Evolutionary conservation across 1,140 invertebrate species (phyloP), one percentile per base, ranked within the genome.

Genomic region (Argopecten irradians): DNA sequence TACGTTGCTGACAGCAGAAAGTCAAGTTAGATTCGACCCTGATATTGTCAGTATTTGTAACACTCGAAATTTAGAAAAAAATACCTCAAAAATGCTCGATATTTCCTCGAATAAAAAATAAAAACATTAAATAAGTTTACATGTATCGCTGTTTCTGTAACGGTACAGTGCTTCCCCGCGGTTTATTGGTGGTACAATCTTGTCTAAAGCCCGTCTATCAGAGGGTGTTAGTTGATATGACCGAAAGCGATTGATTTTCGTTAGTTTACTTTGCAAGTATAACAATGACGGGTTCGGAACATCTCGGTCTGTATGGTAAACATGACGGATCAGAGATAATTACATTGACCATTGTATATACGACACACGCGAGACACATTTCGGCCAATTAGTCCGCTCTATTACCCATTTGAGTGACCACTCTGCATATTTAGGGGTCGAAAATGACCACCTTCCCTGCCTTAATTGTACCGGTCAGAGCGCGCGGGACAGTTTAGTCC

Each of bases 381-480:
- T 11, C n/a, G 55, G 11, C 55, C 55, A 71, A 71, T 71, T 71
- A 71, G 16, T 16, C 28, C 55, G 55, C 5, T 71, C 55, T 8
- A 71, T 28, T 71, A n/a, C 8, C 55, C 55, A 71, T 71, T 71
- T n/a, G 22, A 71, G 22, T 71, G 55, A 71, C 55, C n/a, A 71
- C 55, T 71, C 55, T 71, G 55, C 55, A 71, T 71, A 71, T 71
- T 71, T 46, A 46, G n/a, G 55, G 55, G n/a, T 28, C 16, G 55
- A 71, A n/a, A 71, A 71, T 71, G 55, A 71, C 55, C 55, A 71
- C 55, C 55, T 71, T 1, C 28, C n/a, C 55, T 28, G n/a, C 13
- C 55, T 71, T 3, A 1, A 16, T 11, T 28, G 5, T 71, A 71
- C n/a, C 28, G 22, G 55, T 71, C 19, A 71, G 55, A 28, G 5